A percentile compares a stretch with the other conserved stretches of the same genome.
Conservation (phyloP, 2,113 vertebrate genomes). For the Hydrolagus affinis region DNA sequence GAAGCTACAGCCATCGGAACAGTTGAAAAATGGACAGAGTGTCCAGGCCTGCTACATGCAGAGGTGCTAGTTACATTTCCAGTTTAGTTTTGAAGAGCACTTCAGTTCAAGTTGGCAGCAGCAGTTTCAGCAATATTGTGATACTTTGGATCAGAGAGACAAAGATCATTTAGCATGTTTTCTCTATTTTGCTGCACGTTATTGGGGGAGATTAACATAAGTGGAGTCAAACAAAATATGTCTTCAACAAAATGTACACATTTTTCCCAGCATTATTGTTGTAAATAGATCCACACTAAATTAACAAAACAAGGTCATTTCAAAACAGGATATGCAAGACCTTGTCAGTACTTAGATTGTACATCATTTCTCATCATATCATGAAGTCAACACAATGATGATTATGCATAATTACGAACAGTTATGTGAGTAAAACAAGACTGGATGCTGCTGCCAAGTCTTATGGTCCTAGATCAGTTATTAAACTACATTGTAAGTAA, state of each 20-base stretch:
- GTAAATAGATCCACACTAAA: neutral
- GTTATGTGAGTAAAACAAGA: neutral
- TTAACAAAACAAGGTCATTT: neutral
- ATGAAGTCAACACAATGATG: neutral
- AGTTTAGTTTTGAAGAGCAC: slow-evolving; percentile 43
- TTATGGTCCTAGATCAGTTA: neutral
- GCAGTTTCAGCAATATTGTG: slow-evolving; percentile 32
- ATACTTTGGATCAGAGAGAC: slow-evolving; percentile 3
- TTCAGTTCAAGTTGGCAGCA: slow-evolving; percentile 66
- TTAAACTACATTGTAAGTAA: slow-evolving; percentile 18
- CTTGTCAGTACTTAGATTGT: neutral
- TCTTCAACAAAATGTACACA: neutral
- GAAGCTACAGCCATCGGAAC: slow-evolving; percentile 47
- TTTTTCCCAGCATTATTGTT: neutral
- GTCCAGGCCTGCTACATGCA: slow-evolving; percentile 59
- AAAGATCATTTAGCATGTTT: neutral
- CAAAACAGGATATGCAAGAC: neutral
- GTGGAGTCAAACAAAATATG: too few species aligned
- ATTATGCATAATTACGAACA: neutral
- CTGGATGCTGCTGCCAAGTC: slow-evolving; percentile 27
- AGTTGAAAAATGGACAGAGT: slow-evolving; percentile 43
- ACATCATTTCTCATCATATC: neutral
- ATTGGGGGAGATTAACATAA: neutral
- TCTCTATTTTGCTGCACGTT: too few species aligned
- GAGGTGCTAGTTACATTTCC: slow-evolving; percentile 47